Base-by-base conservation (phyloP, 2,888 invertebrate genomes). In the Leptarthrus brevirostris region DNA sequence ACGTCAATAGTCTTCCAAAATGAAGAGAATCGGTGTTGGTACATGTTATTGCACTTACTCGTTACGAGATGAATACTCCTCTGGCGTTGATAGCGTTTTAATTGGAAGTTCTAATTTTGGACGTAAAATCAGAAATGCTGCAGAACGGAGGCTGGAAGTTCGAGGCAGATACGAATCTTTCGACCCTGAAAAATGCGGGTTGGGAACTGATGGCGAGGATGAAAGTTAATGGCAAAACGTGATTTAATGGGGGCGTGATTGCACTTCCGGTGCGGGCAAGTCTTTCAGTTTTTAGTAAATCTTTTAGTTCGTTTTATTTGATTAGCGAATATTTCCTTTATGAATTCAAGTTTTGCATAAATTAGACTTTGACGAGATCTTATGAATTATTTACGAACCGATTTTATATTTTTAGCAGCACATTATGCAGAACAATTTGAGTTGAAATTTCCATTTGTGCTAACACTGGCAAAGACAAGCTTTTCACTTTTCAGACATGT, bases 211-310 rank as follows among this genome's bases (percentile, higher is more conserved):
- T 40, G 40, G 3, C 3, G 12, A 40, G n/a, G 40, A 40, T 30
- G 30, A 3, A 6, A 40, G 8, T 30, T 30, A 56, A 34, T 16
- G 30, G 16, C 10, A 20, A 36, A 34, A 36, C 58, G 34, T 20
- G 58, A 58, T 58, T 58, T 58, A 12, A 36, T 22, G 58, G 12
- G 20, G 58, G 58, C 58, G 58, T 30, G 30, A 30, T 12, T 58
- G 36, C 18, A 58, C 26, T 36, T 58, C 58, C 58, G 58, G 58
- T 40, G 40, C 8, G 6, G 0, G 6, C 12, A 8, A 40, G 6
- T 30, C 30, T 30, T 30, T 8, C 30, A 30, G 30, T 30, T 30
- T 40, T 40, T 12, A 40, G 8, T 40, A 40, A 40, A 40, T 40
- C n/a, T 40, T 30, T 8, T 5, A 30, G 30, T 12, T n/a, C n/a